A percentile compares a stretch with the other conserved stretches of the same genome.
Conservation (phyloP, 2,888 invertebrate species). For the Boloria euphrosyne region DNA sequence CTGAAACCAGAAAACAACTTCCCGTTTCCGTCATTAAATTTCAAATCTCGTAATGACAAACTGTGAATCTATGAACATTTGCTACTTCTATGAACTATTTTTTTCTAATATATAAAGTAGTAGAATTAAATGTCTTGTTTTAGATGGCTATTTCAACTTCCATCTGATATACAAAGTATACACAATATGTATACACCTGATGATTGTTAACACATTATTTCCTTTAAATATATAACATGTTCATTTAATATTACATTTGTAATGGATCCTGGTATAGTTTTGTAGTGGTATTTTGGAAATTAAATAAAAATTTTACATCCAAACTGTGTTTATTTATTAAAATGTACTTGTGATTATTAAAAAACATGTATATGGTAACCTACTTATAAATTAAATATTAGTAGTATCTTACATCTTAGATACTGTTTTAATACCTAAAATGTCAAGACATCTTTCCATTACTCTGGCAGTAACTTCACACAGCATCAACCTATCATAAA, state of each 20-base stretch:
- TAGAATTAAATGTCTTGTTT: slow-evolving; percentile 10
- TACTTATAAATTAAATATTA: slow-evolving; percentile 8
- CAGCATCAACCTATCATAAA: slow-evolving; percentile 92
- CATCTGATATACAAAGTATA: slow-evolving; percentile 10
- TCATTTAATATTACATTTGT: slow-evolving; percentile 65
- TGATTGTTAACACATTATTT: slow-evolving; percentile 44
- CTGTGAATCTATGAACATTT: not conserved
- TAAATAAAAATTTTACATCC: slow-evolving; percentile 62
- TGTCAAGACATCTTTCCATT: slow-evolving; percentile 92
- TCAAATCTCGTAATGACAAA: not conserved
- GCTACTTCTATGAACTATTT: not conserved
- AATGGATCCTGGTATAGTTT: slow-evolving; percentile 76
- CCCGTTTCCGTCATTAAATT: not conserved
- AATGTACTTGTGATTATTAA: slow-evolving; percentile 28
- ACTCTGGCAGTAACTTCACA: slow-evolving; percentile 95
- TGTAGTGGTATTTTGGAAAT: slow-evolving; percentile 78
- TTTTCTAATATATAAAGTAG: not conserved
- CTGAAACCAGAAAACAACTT: not conserved
- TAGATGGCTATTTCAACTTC: slow-evolving; percentile 10
- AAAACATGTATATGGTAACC: not conserved
- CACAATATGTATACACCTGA: not conserved
- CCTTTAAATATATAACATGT: slow-evolving; percentile 44
- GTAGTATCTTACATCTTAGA: slow-evolving; percentile 89
- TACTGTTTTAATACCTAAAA: slow-evolving; percentile 96
- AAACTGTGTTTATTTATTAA: slow-evolving; percentile 38